Conservation (phyloP, 2,797 vertebrate species). For the Platyrinchus mystaceus region DNA sequence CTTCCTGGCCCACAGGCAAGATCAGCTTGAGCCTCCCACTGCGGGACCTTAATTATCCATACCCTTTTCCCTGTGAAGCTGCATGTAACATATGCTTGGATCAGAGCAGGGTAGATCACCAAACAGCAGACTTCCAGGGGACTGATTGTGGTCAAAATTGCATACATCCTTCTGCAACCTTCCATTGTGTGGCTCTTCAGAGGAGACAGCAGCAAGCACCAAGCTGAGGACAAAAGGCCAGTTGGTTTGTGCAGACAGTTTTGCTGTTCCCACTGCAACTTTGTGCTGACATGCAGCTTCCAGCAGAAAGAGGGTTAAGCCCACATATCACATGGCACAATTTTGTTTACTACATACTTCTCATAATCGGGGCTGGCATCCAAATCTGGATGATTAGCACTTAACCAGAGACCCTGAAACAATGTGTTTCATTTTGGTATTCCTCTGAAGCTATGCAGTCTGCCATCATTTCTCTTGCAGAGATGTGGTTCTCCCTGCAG, state of each 20-base stretch:
- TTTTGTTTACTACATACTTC: slow-evolving; percentile 29
- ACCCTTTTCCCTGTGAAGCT: not conserved
- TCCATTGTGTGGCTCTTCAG: not conserved
- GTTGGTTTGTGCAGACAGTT: not conserved
- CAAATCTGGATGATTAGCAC: slow-evolving; percentile 48
- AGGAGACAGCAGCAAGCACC: not conserved
- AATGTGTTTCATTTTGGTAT: not conserved
- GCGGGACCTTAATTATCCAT: not conserved
- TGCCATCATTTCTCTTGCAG: not conserved
- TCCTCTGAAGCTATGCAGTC: not conserved
- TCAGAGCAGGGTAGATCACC: not conserved
- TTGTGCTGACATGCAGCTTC: not conserved
- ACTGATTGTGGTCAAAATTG: not conserved
- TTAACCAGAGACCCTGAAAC: slow-evolving; percentile 38
- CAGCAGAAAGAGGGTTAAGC: slow-evolving; percentile 47
- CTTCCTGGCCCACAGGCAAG: not conserved
- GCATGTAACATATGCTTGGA: not conserved
- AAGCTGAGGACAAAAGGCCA: not conserved
- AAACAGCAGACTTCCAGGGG: not conserved
- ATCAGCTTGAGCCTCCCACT: not conserved
- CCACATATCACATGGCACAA: accelerated
- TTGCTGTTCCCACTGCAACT: not conserved
- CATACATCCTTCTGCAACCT: not conserved
- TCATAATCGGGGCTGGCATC: slow-evolving; percentile 10
- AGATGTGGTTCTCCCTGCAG: not conserved